Percentiles rank a stretch among this genome's conserved stretches.
Conservation (phyloP, 1,140 invertebrate genomes). For the Anagrus nilaparvatae region DNA sequence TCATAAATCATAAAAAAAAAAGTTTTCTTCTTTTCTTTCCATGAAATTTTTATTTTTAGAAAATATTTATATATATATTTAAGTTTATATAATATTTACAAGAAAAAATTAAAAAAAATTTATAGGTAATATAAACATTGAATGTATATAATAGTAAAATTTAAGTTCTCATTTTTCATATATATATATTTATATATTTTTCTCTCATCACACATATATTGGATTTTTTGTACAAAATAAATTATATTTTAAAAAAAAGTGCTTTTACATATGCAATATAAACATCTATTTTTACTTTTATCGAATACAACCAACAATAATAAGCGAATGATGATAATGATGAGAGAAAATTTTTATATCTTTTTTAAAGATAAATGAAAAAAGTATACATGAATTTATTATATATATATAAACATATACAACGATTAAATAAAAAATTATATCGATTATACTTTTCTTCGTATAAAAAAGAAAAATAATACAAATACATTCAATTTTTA, state of each 20-base stretch:
- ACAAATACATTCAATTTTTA: constrained; percentile 29
- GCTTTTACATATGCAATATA: background rate
- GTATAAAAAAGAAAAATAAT: constrained; percentile 20
- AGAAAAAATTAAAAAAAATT: constrained; percentile 12
- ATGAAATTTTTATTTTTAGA: too few species aligned
- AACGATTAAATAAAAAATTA: too few species aligned
- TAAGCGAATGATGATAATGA: background rate
- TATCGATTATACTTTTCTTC: too few species aligned
- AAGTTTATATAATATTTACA: too few species aligned
- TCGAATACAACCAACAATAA: background rate
- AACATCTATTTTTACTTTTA: background rate
- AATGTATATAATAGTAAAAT: background rate
- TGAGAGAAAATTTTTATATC: background rate
- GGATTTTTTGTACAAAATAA: constrained; percentile 2
- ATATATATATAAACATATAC: too few species aligned
- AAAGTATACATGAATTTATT: background rate
- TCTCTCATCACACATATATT: too few species aligned
- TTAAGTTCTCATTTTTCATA: background rate
- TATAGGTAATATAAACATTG: background rate
- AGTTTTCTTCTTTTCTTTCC: too few species aligned
- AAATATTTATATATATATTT: too few species aligned
- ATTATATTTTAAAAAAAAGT: background rate
- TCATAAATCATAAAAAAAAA: too few species aligned
- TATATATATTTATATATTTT: too few species aligned
- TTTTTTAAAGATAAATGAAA: background rate